Base-by-base conservation (phyloP, 2,797 vertebrate species). In the Furcifer pardalis region DNA sequence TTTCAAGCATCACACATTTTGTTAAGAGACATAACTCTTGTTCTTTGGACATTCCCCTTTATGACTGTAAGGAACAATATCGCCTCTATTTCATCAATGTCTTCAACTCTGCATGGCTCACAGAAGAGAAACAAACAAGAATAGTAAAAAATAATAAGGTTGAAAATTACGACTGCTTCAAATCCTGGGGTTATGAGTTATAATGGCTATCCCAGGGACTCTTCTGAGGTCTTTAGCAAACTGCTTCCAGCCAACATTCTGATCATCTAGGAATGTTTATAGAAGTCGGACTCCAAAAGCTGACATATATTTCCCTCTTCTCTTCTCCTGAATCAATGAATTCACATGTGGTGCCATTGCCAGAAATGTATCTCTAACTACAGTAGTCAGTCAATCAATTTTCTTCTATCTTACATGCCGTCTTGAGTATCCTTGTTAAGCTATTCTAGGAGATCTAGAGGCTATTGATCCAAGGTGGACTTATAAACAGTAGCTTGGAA, bases 401-500 rank as follows among this genome's bases (percentile, higher is more conserved):
- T 27, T 77, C 44, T 88, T 92, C 88, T 68, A 42, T 87, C 66
- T 89, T 86, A 10, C 12, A 9, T 86, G 62, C 42, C 37, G 17
- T 77, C 88, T 89, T 87, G 82, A 85, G 88, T 77, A 75, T 17
- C 7, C 19, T 90, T 83, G 88, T 90, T 93, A 87, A 82, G 56
- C n/a, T 88, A 62, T 87, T 90, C 76, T 65, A 77, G 79, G 37
- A 88, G 80, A 90, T 88, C 87, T 88, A 86, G 90, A 90, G 75
- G 0, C 37, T 87, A 89, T 71, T 84, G 88, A 90, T 90, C 63
- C 84, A 77, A 85, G 46, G n/a, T 84, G 86, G 89, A 86, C 59
- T 65, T 46, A 30, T 84, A 86, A 93, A 86, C 60, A 86, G 90
- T 86, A 74, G 15, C 80, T 84, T 85, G 71, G 71, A 46, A 82